phyloP scores from a whole-genome alignment of 2,113 vertebrate genomes.

The Cryptomyrus ogoouensis region DNA sequence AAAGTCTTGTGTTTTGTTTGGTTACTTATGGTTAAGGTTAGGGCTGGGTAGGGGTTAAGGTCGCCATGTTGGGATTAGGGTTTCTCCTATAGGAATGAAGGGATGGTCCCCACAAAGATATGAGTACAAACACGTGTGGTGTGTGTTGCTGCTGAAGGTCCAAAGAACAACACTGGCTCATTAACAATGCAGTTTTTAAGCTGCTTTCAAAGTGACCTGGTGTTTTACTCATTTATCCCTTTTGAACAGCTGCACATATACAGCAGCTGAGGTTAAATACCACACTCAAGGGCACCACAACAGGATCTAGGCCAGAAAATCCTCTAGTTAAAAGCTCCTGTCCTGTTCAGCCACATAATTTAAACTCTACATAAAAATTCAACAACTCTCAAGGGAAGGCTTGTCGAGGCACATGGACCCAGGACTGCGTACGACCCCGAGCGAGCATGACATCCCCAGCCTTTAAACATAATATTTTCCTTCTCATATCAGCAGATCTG shows the following conservation, averaged over 20 bases:
- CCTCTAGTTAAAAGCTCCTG: not conserved
- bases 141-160: not conserved
- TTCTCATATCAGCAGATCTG: not conserved
- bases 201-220: not conserved
- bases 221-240: not conserved
- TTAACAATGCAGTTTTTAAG: not conserved
- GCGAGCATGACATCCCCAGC: not conserved
- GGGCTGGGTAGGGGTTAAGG: not conserved
- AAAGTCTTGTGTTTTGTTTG: not conserved
- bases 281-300: not conserved
- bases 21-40: not conserved
- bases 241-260: not conserved
- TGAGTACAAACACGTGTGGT: not conserved
- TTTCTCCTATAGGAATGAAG: not conserved
- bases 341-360: not conserved
- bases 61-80: not conserved
- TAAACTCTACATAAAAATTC: not conserved
- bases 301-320: not conserved
- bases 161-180: not conserved
- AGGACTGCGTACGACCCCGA: not conserved
- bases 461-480: not conserved
- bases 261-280: not conserved
- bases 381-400: not conserved
- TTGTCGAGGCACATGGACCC: not conserved
- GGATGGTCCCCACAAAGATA: not conserved